phyloP scores from a whole-genome alignment of 1,140 invertebrate species.

The Cotesia glomerata region DNA sequence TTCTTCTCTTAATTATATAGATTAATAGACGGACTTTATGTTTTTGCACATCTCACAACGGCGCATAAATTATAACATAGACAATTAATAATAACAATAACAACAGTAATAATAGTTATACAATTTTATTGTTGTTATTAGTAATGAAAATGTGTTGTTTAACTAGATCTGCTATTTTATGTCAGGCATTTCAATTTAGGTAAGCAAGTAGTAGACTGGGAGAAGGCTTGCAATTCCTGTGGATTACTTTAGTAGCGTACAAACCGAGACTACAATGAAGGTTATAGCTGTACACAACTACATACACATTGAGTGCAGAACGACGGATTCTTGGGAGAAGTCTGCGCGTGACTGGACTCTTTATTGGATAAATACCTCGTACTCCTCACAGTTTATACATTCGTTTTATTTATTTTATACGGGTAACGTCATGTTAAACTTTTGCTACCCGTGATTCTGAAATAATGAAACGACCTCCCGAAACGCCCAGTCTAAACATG shows the following conservation, averaged over 20 bases:
- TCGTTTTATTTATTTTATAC: constrained; percentile 5
- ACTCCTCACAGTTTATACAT: constrained; percentile 23
- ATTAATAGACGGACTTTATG: no score
- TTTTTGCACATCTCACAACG: no score
- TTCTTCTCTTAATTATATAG: no score
- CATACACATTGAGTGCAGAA: background rate
- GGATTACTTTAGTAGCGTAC: constrained; percentile 16
- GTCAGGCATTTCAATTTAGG: constrained; percentile 27
- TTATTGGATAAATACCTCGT: constrained; percentile 32
- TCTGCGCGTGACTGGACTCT: constrained; percentile 34
- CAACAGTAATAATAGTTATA: background rate
- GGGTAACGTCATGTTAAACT: constrained; percentile 15
- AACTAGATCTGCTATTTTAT: constrained; percentile 20
- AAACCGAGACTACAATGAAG: constrained; percentile 14
- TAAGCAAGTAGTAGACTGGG: constrained; percentile 2
- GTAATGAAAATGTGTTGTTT: constrained; percentile 2
- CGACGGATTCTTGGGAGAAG: background rate
- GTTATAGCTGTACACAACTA: background rate
- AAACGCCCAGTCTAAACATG: background rate
- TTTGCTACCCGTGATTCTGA: constrained; percentile 15
- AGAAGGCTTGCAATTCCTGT: constrained; percentile 23
- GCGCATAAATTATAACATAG: no score
- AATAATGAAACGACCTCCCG: constrained; percentile 15
- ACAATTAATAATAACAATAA: no score
- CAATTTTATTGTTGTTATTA: background rate